Evolutionary conservation across 53 echinoderm and acorn worm species (phyloP), one percentile per base, ranked within the genome.

Genomic region (Apostichopus leukothele): DNA sequence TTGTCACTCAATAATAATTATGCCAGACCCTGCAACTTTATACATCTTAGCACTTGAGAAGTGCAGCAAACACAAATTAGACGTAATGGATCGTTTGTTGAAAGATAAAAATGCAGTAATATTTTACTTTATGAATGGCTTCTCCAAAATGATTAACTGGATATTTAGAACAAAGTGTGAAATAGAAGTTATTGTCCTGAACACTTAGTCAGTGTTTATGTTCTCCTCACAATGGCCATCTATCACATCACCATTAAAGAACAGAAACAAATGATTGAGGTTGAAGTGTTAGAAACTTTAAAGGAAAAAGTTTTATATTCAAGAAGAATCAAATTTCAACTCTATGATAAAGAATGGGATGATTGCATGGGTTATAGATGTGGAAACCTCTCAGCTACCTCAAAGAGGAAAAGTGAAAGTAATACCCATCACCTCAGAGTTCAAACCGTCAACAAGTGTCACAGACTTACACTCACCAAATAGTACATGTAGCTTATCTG

Each of bases 331-430:
- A 71, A 19, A 18, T 71, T 71, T 18, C 71, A 71, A 71, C 71
- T 79, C 54, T 79, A 14, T 54, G 53, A 79, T 39, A 79, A 79
- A 79, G 53, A 51, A 79, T 52, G 79, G 52, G 79, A 79, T 52
- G 79, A 52, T 79, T 16, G 79, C 52, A 53, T 79, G 3, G 39
- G 39, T 39, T 39, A 39, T 3, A 39, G 79, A 79, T 79, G 53
- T 79, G 51, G 79, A 79, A 54, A 79, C 20, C 14, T n/a, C n/a
- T 18, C 54, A 50, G 18, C 79, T 79, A 19, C 79, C 79, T 8
- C 79, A 52, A 79, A 79, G 54, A 79, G 79, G 79, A 20, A 79
- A 51, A 79, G 7, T 79, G 12, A 79, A 79, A 79, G 20, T 79
- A 13, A 53, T 79, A 52, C 16, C 79, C 14, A n/a, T 79, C 53